phyloP scores from a whole-genome alignment of 1,140 invertebrate species.

The Idris sp. region DNA sequence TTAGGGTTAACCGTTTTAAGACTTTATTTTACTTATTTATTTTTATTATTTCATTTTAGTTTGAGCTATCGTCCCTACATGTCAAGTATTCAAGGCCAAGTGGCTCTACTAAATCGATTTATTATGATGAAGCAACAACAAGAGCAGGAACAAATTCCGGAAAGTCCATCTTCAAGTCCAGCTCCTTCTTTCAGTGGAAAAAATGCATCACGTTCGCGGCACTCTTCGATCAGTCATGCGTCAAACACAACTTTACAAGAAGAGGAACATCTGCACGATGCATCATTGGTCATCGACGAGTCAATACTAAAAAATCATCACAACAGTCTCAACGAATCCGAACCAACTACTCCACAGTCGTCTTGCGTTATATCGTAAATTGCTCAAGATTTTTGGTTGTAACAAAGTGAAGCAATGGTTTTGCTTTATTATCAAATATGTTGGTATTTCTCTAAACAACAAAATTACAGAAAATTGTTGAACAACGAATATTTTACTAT shows the following conservation, averaged over 20 bases:
- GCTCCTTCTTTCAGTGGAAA: conserved; percentile 70
- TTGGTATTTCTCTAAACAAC: too few species aligned
- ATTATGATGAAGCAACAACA: conserved; percentile 75
- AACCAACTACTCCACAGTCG: conserved; percentile 64
- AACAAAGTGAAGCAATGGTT: too few species aligned
- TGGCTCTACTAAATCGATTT: conserved; percentile 79
- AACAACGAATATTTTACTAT: too few species aligned
- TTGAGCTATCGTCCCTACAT: conserved; percentile 80
- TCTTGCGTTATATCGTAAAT: conserved; percentile 70
- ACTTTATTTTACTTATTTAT: too few species aligned
- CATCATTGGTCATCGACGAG: conserved; percentile 60
- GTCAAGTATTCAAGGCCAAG: conserved; percentile 80
- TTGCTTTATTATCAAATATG: too few species aligned
- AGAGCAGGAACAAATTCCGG: conserved; percentile 71
- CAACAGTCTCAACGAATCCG: conserved; percentile 65
- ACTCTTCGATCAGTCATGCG: conserved; percentile 72
- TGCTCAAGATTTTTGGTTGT: too few species aligned
- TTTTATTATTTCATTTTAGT: too few species aligned
- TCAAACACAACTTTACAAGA: conserved; percentile 69
- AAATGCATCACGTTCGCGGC: conserved; percentile 69
- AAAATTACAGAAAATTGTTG: too few species aligned
- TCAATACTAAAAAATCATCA: conserved; percentile 66
- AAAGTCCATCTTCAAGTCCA: conserved; percentile 73
- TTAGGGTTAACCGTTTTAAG: too few species aligned
- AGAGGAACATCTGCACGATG: conserved; percentile 67